A percentile compares a stretch with the other conserved stretches of the same genome.
phyloP scores from a whole-genome alignment of 2,888 invertebrate species.

The Brenthis daphne region DNA sequence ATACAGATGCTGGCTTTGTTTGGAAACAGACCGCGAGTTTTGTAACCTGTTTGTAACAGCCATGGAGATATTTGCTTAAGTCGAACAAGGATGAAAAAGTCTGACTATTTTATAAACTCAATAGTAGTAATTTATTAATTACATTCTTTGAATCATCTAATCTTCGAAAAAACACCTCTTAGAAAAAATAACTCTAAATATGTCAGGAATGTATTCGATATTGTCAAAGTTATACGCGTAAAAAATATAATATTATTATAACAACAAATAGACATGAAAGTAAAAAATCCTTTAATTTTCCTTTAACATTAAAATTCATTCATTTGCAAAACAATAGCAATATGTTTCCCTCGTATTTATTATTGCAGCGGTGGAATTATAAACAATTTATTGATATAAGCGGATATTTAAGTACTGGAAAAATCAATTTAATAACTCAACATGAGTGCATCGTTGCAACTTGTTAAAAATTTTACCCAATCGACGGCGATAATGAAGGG shows the following conservation, averaged over 20 bases:
- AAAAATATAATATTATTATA: neutral
- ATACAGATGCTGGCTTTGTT: too few relatives aligned
- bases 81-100: too few relatives aligned
- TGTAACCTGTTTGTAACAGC: too few relatives aligned
- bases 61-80: too few relatives aligned
- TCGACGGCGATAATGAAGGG: constrained; percentile 38
- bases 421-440: constrained; percentile 32
- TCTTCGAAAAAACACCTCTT: too few relatives aligned
- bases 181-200: too few relatives aligned
- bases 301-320: constrained; percentile 5
- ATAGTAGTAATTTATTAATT: too few relatives aligned
- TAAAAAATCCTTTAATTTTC: neutral
- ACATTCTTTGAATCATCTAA: too few relatives aligned
- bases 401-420: constrained; percentile 21
- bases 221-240: too few relatives aligned
- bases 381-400: constrained; percentile 25
- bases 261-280: neutral
- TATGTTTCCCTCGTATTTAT: constrained; percentile 11
- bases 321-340: constrained; percentile 13
- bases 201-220: too few relatives aligned
- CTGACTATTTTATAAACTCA: too few relatives aligned
- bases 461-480: constrained; percentile 39
- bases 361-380: constrained; percentile 12
- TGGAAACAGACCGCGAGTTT: too few relatives aligned
- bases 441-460: constrained; percentile 27